phyloP scores from a whole-genome alignment of 2,113 vertebrate genomes.

The Melanotaenia duboulayi region DNA sequence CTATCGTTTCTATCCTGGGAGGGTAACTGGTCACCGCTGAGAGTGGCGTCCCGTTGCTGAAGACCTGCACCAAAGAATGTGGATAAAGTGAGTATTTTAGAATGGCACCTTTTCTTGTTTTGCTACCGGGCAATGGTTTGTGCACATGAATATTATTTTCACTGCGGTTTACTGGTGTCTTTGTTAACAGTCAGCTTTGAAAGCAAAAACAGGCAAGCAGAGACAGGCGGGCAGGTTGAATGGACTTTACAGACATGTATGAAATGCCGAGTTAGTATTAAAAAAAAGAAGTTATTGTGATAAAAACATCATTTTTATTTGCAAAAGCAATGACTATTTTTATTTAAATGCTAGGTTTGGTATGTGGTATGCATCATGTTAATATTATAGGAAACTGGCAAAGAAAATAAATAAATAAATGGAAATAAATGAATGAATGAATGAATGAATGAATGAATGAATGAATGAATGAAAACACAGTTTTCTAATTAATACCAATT shows the following conservation, averaged over 20 bases:
- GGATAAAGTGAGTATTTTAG: slow-evolving; percentile 77
- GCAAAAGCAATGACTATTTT: background rate
- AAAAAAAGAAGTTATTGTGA: background rate
- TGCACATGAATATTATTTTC: slow-evolving; percentile 5
- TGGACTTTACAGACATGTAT: slow-evolving; percentile 45
- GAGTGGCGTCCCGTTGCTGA: slow-evolving; percentile 41
- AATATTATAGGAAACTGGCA: background rate
- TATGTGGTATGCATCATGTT: background rate
- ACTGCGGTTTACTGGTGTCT: slow-evolving; percentile 24
- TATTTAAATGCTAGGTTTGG: slow-evolving; percentile 5
- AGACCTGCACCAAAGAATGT: slow-evolving; percentile 70
- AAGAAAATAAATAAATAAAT: background rate
- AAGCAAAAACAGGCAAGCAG: slow-evolving; percentile 27
- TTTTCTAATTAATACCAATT: too few species aligned
- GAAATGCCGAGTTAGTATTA: background rate
- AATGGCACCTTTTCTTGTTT: slow-evolving; percentile 51
- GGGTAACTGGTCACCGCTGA: slow-evolving; percentile 58
- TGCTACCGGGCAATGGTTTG: background rate
- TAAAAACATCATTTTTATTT: background rate
- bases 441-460: too few species aligned
- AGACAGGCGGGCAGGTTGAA: slow-evolving; percentile 56
- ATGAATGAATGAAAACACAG: too few species aligned
- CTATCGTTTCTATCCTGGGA: slow-evolving; percentile 37
- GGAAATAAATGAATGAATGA: too few species aligned
- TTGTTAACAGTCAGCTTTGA: slow-evolving; percentile 57